Evolutionary conservation across 2,113 vertebrate genomes (phyloP), one percentile per base, ranked within the genome.

Genomic region (Mobula birostris): DNA sequence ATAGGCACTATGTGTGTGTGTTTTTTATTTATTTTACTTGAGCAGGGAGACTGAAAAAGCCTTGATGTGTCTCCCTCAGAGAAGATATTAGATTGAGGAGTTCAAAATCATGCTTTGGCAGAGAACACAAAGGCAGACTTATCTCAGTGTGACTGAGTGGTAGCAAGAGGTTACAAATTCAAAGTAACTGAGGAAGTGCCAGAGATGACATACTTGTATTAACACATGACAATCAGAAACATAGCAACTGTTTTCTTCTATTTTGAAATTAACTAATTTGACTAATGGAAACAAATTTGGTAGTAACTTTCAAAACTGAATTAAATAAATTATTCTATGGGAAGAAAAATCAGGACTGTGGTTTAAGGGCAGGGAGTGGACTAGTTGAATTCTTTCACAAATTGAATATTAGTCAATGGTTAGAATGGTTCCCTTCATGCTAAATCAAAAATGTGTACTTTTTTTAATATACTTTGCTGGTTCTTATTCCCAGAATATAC

Each of bases 21-120:
- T 36, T 36, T 36, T 36, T 0, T 36, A 48, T 48, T 48, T 19
- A 48, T 48, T 48, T n/a, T 7, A 63, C 9, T 87, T 27, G 11
- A 4, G 2, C 27, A 48, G 48, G 58, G 48, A 85, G 24, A 61
- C 48, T 85, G 48, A 21, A 85, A 61, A 61, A 29, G 17, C 27
- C 56, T 9, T 9, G 83, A 27, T 63, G 58, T 27, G n/a, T 87
- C 27, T 61, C 27, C 27, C 21, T 12, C 0, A 12, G 29, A 14
- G 58, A 29, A 29, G 1, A 63, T 12, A 15, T 87, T 87, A 7
- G 27, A 56, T 83, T 70, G 68, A 80, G 79, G 36, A 24, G 15
- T 83, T 83, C 80, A 83, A 48, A 83, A 83, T 83, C 80, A 83
- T 83, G 27, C 32, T 87, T 87, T 63, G 27, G 63, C 14, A n/a